Evolutionary conservation across 92 coral and sea anemone species (phyloP).

Genomic region (Palythoa grandiflora): DNA sequence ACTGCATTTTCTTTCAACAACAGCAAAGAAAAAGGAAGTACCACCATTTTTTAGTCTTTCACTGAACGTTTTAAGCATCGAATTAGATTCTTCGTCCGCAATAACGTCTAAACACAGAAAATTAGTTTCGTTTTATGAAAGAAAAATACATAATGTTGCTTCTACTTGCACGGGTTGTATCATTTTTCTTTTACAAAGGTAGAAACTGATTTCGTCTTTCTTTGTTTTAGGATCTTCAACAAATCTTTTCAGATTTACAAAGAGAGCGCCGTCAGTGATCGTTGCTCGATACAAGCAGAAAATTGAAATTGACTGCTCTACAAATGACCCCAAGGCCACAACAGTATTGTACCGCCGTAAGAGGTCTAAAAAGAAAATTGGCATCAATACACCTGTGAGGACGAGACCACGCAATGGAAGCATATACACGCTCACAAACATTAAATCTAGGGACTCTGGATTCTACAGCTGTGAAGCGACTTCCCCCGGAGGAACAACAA

Average conservation of each 20-base stretch:
- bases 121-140: no score
- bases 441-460: neutral
- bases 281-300: neutral
- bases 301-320: conserved; percentile 25
- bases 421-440: neutral
- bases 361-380: neutral
- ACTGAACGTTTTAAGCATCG: no score
- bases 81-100: neutral
- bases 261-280: neutral
- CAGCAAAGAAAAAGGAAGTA: neutral
- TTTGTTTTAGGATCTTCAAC: conserved; percentile 4
- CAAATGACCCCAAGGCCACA: conserved; percentile 14
- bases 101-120: neutral
- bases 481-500: neutral
- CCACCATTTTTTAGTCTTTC: neutral
- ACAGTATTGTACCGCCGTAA: conserved; percentile 27
- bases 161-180: neutral
- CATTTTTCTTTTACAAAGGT: neutral
- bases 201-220: neutral
- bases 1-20: neutral
- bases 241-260: conserved; percentile 4
- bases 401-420: neutral
- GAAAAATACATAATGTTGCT: neutral
- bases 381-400: neutral
- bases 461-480: conserved; percentile 6